These are phyloP conservation scores for Daktulosphaira vitifoliae DNA, from an alignment of 1,140 invertebrate genomes.

Conservation along the genomic window DNA sequence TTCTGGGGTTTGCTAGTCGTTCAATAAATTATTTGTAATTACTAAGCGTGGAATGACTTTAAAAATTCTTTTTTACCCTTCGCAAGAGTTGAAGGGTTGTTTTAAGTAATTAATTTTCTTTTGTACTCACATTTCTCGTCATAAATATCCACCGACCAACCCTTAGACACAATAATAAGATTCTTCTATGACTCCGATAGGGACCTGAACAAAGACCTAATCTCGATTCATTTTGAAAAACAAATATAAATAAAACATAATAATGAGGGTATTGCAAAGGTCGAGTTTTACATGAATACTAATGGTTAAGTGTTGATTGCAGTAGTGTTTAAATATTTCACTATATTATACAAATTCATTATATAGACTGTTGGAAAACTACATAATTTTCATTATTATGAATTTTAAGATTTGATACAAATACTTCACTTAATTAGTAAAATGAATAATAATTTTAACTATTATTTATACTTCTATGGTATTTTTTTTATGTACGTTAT, in stretches of 20 bases:
- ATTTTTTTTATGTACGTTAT: too few relatives aligned
- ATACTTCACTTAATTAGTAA: too few relatives aligned
- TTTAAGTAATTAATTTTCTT: conserved; percentile 24
- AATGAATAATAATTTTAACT: too few relatives aligned
- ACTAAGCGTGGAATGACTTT: conserved; percentile 27
- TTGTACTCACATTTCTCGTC: conserved; percentile 23
- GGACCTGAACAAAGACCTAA: conserved; percentile 4
- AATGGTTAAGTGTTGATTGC: conserved; percentile 17
- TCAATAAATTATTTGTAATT: conserved; percentile 32
- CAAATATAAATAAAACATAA: conserved; percentile 6
- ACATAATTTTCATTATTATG: conserved; percentile 15
- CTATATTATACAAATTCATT: too few relatives aligned
- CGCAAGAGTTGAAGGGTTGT: neutral
- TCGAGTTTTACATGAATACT: conserved; percentile 20
- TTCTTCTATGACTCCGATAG: neutral
- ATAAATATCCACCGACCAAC: conserved; percentile 1
- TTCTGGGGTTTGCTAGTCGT: conserved; percentile 17
- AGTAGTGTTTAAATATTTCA: neutral
- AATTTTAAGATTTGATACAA: too few relatives aligned
- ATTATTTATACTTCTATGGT: too few relatives aligned
- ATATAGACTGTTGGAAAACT: neutral
- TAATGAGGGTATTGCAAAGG: neutral
- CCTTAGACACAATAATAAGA: conserved; percentile 18
- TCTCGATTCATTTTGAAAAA: conserved; percentile 10
- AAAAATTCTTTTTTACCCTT: conserved; percentile 6